Conservation (phyloP, 2,888 invertebrate species). For the Cantharis rufa region DNA sequence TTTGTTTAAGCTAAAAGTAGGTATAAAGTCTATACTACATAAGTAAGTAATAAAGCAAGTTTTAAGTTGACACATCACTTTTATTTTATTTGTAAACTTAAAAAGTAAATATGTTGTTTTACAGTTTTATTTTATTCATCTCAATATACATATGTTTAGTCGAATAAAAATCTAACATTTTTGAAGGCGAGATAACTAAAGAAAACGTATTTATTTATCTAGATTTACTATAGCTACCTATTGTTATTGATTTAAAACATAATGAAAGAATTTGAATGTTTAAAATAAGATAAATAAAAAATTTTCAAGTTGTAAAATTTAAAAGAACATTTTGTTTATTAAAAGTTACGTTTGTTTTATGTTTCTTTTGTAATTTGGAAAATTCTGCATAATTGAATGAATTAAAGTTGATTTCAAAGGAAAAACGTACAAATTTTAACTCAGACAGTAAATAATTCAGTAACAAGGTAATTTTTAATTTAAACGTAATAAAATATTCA, state of each 20-base stretch:
- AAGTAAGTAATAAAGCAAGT: not conserved
- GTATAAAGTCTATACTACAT: no score
- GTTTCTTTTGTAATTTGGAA: not conserved
- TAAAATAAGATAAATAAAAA: not conserved
- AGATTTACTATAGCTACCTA: not conserved
- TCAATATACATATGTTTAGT: not conserved
- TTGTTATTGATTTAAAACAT: not conserved
- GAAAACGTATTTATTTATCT: not conserved
- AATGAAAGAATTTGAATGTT: not conserved
- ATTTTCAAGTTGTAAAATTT: not conserved
- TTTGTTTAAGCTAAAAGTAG: not conserved
- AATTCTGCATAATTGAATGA: not conserved
- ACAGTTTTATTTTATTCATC: not conserved
- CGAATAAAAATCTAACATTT: not conserved
- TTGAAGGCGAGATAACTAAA: not conserved
- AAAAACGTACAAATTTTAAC: not conserved
- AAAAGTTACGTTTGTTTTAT: not conserved
- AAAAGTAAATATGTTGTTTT: not conserved
- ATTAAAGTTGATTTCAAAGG: not conserved
- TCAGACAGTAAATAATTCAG: not conserved
- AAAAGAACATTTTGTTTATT: not conserved
- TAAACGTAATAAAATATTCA: not conserved
- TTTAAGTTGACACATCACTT: not conserved
- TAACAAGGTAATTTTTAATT: not conserved
- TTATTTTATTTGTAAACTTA: not conserved